Conservation (phyloP, 2,888 invertebrate genomes). For the Altica lythri region DNA sequence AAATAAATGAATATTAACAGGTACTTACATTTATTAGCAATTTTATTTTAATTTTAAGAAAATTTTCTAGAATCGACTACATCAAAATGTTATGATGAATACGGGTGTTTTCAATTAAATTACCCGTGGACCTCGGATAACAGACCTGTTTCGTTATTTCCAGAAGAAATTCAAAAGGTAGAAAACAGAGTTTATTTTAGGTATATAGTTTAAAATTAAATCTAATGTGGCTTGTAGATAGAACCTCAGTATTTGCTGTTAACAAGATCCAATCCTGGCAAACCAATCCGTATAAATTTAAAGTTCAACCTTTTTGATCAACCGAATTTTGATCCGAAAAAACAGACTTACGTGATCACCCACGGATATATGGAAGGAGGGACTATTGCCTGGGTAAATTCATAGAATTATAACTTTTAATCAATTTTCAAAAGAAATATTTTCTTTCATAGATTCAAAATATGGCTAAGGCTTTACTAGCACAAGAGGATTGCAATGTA, state of each 20-base stretch:
- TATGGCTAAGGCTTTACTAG: constrained; percentile 73
- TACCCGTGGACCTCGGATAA: constrained; percentile 79
- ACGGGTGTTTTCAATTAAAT: constrained; percentile 80
- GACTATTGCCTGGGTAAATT: constrained; percentile 76
- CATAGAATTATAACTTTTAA: background rate
- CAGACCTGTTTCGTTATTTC: constrained; percentile 80
- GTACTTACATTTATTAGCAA: no score
- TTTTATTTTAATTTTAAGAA: constrained; percentile 24
- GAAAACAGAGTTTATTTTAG: constrained; percentile 6
- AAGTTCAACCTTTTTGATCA: no score
- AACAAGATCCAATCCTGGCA: constrained; percentile 60
- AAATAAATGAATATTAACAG: no score
- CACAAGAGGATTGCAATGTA: constrained; percentile 73
- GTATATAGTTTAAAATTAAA: constrained; percentile 22
- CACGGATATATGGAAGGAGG: constrained; percentile 90
- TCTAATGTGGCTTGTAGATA: constrained; percentile 62
- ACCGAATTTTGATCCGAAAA: constrained; percentile 66
- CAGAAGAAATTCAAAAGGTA: constrained; percentile 70
- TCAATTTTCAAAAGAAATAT: background rate
- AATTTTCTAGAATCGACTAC: constrained; percentile 50
- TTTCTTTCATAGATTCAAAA: constrained; percentile 63
- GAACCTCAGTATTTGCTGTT: constrained; percentile 67
- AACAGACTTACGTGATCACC: constrained; percentile 74
- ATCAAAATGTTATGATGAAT: constrained; percentile 74
- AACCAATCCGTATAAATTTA: no score